Evolutionary conservation across 1,140 invertebrate species (phyloP).

Genomic region (Orius insidiosus): DNA sequence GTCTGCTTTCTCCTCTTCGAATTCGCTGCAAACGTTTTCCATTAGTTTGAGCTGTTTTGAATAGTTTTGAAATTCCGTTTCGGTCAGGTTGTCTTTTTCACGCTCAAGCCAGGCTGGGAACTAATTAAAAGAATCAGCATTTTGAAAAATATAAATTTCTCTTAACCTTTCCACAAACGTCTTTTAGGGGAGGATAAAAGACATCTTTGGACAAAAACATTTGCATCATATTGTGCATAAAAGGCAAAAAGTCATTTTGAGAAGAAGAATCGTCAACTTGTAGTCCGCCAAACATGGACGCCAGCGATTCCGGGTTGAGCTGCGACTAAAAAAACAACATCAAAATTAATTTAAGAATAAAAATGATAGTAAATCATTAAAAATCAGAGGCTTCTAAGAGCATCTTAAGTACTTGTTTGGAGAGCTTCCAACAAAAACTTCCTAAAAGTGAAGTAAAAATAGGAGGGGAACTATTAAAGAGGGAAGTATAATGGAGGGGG

Average conservation of each 20-base stretch:
- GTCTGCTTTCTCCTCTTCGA: slow-evolving; percentile 51
- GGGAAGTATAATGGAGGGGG: too few relatives aligned
- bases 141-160: too few relatives aligned
- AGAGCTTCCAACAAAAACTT: too few relatives aligned
- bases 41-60: slow-evolving; percentile 60
- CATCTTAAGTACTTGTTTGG: too few relatives aligned
- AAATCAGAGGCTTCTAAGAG: too few relatives aligned
- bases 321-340: slow-evolving; percentile 11
- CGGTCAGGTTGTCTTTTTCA: slow-evolving; percentile 46
- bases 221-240: slow-evolving; percentile 84
- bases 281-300: slow-evolving; percentile 19
- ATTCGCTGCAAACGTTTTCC: slow-evolving; percentile 45
- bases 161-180: slow-evolving; percentile 32
- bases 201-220: slow-evolving; percentile 76
- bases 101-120: slow-evolving; percentile 68
- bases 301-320: slow-evolving; percentile 16
- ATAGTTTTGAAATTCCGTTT: slow-evolving; percentile 47
- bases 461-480: too few relatives aligned
- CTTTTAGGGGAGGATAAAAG: slow-evolving; percentile 67
- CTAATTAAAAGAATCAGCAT: too few relatives aligned
- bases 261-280: slow-evolving; percentile 22
- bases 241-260: slow-evolving; percentile 38
- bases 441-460: too few relatives aligned
- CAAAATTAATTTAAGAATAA: too few relatives aligned
- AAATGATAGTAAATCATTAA: too few relatives aligned